Base-by-base conservation (phyloP, 1,140 invertebrate species). In the Drosophila sechellia region DNA sequence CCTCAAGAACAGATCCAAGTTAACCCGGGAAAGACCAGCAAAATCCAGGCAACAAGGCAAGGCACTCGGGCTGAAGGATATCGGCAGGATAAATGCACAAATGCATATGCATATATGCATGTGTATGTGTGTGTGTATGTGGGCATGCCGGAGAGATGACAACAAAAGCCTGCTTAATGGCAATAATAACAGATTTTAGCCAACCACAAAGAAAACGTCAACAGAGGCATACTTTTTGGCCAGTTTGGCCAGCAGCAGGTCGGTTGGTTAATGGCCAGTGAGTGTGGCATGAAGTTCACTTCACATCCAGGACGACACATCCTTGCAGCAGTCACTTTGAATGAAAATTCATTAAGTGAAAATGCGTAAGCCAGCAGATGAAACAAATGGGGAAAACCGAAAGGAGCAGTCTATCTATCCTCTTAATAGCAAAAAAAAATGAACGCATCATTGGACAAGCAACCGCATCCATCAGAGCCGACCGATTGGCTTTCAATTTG, bases 161-260 rank as follows among this genome's bases (percentile, higher is more conserved):
- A 77, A 75, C 71, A 75, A 56, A 76, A 75, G 72, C 52, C 71
- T 40, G 61, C 71, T 65, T 75, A 75, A 75, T 77, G 74, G 69
- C 73, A 77, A 77, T 77, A 77, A 77, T 77, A 61, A 77, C 73
- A 77, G 74, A 77, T 56, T 77, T 77, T 68, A 60, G 74, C 42
- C 66, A 70, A 48, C 75, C 75, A 56, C 65, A 77, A 69, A 61
- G 64, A 77, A 49, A 46, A 70, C 63, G 15, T 20, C 64, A 55
- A 13, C 22, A 48, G 45, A 27, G 48, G 37, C 37, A 76, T 27
- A 35, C 34, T 22, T 39, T 50, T 25, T 35, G 27, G 15, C 27
- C 27, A 1, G 27, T 5, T 27, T 27, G 27, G 27, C n/a, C 61
- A 42, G 55, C 4, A 50, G 13, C 73, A 65, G 45, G n/a, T 55